Conservation (phyloP, 2,888 invertebrate genomes). For the Rotaria macrura region DNA sequence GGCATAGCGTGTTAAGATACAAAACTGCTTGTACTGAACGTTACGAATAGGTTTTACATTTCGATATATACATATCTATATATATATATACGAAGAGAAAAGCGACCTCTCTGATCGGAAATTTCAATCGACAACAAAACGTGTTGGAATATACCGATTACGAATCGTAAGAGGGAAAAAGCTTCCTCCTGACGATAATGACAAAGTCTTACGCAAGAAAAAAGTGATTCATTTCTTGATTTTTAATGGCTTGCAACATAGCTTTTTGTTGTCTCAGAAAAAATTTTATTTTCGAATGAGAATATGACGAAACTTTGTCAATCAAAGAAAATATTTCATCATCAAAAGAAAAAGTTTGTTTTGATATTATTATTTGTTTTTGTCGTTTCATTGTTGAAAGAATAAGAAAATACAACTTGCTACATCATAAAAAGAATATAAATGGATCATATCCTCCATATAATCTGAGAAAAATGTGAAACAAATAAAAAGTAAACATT, state of each 20-base stretch:
- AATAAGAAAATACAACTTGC: not conserved
- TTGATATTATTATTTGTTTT: not conserved
- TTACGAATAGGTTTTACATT: not conserved
- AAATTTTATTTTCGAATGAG: not conserved
- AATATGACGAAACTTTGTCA: not conserved
- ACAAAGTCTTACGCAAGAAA: no score
- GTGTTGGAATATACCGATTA: no score
- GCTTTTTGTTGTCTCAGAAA: not conserved
- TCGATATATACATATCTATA: not conserved
- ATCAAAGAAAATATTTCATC: no score
- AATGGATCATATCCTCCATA: not conserved
- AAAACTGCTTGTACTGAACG: not conserved
- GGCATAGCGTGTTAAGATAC: not conserved
- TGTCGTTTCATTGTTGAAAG: not conserved
- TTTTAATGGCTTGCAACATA: no score
- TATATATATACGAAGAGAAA: not conserved
- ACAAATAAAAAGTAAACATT: not conserved
- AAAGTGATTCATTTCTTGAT: no score
- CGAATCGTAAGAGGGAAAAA: no score
- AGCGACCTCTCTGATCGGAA: not conserved
- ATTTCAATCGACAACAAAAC: not conserved
- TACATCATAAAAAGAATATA: not conserved
- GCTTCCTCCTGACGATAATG: no score
- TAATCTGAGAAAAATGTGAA: not conserved
- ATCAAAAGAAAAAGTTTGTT: no score